These are phyloP conservation scores for Thalassaphorura encarpata DNA, from an alignment of 1,140 invertebrate species.

Conservation along the genomic window DNA sequence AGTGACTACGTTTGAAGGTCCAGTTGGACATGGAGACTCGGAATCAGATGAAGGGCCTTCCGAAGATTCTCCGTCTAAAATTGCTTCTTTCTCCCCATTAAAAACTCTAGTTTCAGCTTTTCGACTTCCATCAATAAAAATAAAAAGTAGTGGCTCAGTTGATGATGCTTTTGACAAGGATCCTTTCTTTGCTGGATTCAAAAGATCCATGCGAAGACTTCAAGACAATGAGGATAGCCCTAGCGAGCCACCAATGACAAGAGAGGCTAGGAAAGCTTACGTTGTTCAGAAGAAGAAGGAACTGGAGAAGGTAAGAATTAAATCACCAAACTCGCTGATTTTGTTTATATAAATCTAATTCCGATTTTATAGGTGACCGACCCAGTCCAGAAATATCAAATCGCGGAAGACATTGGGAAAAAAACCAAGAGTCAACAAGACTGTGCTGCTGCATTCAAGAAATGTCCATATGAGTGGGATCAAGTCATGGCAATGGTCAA, in stretches of 20 bases:
- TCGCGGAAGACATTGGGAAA: slow-evolving; percentile 21
- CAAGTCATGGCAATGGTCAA: slow-evolving; percentile 23
- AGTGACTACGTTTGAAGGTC: not conserved
- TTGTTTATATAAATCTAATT: too few species aligned
- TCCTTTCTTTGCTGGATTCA: slow-evolving; percentile 27
- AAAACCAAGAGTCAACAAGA: slow-evolving; percentile 18
- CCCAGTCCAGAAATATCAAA: slow-evolving; percentile 12
- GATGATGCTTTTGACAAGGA: slow-evolving; percentile 19
- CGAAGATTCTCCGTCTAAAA: not conserved
- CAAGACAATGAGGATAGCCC: too few species aligned
- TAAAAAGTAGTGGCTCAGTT: not conserved
- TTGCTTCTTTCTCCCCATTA: not conserved
- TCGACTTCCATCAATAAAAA: slow-evolving; percentile 4
- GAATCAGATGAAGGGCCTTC: not conserved
- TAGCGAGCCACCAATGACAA: too few species aligned
- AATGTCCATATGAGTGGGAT: slow-evolving; percentile 19
- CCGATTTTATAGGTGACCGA: slow-evolving; percentile 20
- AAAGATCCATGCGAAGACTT: too few species aligned
- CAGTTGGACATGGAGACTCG: not conserved
- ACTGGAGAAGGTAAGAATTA: not conserved
- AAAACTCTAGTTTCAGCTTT: not conserved
- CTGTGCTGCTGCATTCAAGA: slow-evolving; percentile 20
- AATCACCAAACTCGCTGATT: too few species aligned
- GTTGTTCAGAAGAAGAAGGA: slow-evolving; percentile 9
- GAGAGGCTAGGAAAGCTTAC: not conserved